Evolutionary conservation across 2,797 vertebrate species (phyloP), one percentile per base, ranked within the genome.

Genomic region (Halcyon smyrnensis): DNA sequence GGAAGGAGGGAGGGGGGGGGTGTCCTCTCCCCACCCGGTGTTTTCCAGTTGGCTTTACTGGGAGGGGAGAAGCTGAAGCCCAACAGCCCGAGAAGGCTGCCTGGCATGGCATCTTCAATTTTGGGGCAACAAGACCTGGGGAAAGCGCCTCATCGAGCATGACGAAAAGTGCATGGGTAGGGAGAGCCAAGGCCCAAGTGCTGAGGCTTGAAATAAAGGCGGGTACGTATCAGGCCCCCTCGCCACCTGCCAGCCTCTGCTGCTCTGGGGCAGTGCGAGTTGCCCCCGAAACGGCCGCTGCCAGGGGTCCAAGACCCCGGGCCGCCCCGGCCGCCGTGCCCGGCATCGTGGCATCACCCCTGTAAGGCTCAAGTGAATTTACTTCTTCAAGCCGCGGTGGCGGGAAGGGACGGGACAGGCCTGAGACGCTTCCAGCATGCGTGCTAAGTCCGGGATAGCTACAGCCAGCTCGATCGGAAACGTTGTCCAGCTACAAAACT

Each of bases 201-300:
- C 5, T 19, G 57, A 25, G 57, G 20, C 1, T 10, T 57, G 54
- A 34, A 54, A 69, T 32, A 6, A 24, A 69, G 23, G 36, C 19
- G 65, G 48, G 20, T 46, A 24, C 2, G 0, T 1, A 17, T 7
- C 28, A 53, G 30, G 3, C 2, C 19, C 32, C 41, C 28, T 57
- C 14, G 3, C 8, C 45, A 25, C 25, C 11, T 23, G 2, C 30
- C 20, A 7, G 9, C n/a, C 36, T 23, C 28, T 54, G 12, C 17
- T 65, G 30, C 32, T 8, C 32, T 8, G 4, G 32, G 6, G 21
- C 28, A 9, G 32, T 17, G 70, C 46, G 23, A 41, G 17, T 27
- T 2, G 3, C 12, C 12, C 21, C 32, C 18, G 17, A 19, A 62
- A 18, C 0, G 30, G 20, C 6, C 12, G 28, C 13, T 1, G 5